Conservation (phyloP, 2,888 invertebrate genomes). For the Oscheius sp. region DNA sequence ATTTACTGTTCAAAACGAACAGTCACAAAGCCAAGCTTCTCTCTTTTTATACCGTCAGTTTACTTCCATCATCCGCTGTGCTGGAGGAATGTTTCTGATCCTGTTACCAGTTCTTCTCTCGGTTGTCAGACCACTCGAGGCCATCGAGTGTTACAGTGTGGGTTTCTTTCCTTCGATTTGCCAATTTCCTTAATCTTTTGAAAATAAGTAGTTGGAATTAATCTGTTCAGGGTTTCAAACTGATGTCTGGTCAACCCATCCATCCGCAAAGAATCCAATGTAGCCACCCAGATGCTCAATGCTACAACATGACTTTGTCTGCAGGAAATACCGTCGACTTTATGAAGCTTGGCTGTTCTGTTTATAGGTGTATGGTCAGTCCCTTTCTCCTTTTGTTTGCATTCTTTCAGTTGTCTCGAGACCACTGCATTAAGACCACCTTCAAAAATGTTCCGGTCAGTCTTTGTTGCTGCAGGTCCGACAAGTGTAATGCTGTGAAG, state of each 20-base stretch:
- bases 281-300: slow-evolving; percentile 50
- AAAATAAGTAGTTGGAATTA: background rate
- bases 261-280: slow-evolving; percentile 48
- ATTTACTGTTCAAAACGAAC: no score
- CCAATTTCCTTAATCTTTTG: background rate
- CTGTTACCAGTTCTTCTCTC: background rate
- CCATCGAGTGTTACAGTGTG: slow-evolving; percentile 15
- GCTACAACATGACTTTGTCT: slow-evolving; percentile 55
- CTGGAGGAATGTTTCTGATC: background rate
- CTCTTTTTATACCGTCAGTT: no score
- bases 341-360: slow-evolving; percentile 55
- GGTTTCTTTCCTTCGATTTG: background rate
- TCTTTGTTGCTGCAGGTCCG: slow-evolving; percentile 62
- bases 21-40: no score
- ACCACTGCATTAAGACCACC: slow-evolving; percentile 61
- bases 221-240: slow-evolving; percentile 51
- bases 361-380: slow-evolving; percentile 57
- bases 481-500: slow-evolving; percentile 60
- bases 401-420: slow-evolving; percentile 53
- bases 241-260: slow-evolving; percentile 48
- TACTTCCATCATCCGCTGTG: no score
- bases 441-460: slow-evolving; percentile 64
- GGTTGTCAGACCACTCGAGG: background rate
- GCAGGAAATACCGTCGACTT: slow-evolving; percentile 45
- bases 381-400: no score